Evolutionary conservation across 2,888 invertebrate genomes (phyloP).

Genomic region (Meteorus cinctellus): DNA sequence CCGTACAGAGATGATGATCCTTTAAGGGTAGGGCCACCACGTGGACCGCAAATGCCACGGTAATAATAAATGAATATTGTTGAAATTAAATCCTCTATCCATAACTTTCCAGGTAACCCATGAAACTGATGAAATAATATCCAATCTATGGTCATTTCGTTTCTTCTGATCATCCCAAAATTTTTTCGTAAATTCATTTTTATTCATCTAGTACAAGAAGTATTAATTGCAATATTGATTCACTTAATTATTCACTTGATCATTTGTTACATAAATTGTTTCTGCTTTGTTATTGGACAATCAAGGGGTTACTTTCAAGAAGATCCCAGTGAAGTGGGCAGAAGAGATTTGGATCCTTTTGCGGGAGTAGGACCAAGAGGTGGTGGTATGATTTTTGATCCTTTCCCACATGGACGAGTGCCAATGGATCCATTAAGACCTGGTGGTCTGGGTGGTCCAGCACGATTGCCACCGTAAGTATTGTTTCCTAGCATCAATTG

Average conservation of each 20-base stretch:
- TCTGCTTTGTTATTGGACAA: background rate
- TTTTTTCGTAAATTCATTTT: constrained; percentile 26
- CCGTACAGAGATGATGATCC: constrained; percentile 52
- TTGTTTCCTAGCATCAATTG: background rate
- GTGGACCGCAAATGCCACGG: constrained; percentile 49
- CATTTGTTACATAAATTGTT: background rate
- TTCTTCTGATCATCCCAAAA: constrained; percentile 18
- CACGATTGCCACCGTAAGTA: constrained; percentile 77
- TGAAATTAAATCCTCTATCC: background rate
- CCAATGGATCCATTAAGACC: constrained; percentile 73
- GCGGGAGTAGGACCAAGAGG: constrained; percentile 74
- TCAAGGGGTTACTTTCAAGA: constrained; percentile 47
- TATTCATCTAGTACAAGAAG: constrained; percentile 5
- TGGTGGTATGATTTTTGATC: constrained; percentile 87
- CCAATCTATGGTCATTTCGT: constrained; percentile 42
- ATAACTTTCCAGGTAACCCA: constrained; percentile 58
- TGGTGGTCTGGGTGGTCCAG: constrained; percentile 76
- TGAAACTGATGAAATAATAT: constrained; percentile 55
- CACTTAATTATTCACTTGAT: background rate
- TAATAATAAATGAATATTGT: constrained; percentile 50
- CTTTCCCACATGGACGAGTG: constrained; percentile 68
- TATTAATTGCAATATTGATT: background rate
- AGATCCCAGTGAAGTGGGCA: constrained; percentile 76
- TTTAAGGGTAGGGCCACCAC: constrained; percentile 55
- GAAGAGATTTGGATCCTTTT: constrained; percentile 87